These are phyloP conservation scores for Xenotilapia caudafasciata DNA, from an alignment of 2,113 vertebrate genomes.

Conservation along the genomic window DNA sequence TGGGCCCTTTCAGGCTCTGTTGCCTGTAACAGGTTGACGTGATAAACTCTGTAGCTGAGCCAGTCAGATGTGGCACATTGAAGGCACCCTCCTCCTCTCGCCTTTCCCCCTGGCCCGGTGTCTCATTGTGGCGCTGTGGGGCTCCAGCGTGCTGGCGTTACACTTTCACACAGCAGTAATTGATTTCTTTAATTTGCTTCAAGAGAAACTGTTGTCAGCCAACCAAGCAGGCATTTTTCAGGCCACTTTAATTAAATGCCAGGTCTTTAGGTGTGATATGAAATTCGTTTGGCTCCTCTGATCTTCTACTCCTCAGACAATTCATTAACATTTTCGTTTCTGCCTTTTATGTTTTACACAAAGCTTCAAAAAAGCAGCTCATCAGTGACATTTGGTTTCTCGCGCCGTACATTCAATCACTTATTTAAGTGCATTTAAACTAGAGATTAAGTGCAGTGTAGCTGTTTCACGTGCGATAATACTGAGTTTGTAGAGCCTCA, in stretches of 20 bases:
- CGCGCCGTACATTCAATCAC: slow-evolving; percentile 43
- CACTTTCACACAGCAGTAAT: slow-evolving; percentile 60
- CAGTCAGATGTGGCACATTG: slow-evolving; percentile 44
- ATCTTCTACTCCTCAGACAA: slow-evolving; percentile 64
- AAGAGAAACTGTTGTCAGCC: slow-evolving; percentile 68
- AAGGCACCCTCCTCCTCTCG: slow-evolving; percentile 14
- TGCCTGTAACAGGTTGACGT: slow-evolving; percentile 48
- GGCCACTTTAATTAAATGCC: slow-evolving; percentile 71
- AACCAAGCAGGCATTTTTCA: slow-evolving; percentile 63
- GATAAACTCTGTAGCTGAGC: slow-evolving; percentile 50
- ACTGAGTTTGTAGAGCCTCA: slow-evolving; percentile 2
- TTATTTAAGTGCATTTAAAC: slow-evolving; percentile 59
- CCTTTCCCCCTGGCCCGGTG: slow-evolving; percentile 13
- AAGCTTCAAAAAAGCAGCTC: slow-evolving; percentile 58
- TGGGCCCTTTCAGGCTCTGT: slow-evolving; percentile 49
- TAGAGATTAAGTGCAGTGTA: slow-evolving; percentile 43
- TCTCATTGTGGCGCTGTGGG: slow-evolving; percentile 37
- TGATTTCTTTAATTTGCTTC: slow-evolving; percentile 73
- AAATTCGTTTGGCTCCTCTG: slow-evolving; percentile 68
- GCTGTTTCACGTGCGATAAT: slow-evolving; percentile 60
- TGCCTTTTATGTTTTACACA: slow-evolving; percentile 59
- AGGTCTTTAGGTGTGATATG: slow-evolving; percentile 74
- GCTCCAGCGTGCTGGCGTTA: slow-evolving; percentile 34
- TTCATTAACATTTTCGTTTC: slow-evolving; percentile 64
- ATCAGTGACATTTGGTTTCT: slow-evolving; percentile 56